These are phyloP conservation scores for Drosophila multiciliata DNA, from an alignment of 2,888 invertebrate species.

Conservation along the genomic window DNA sequence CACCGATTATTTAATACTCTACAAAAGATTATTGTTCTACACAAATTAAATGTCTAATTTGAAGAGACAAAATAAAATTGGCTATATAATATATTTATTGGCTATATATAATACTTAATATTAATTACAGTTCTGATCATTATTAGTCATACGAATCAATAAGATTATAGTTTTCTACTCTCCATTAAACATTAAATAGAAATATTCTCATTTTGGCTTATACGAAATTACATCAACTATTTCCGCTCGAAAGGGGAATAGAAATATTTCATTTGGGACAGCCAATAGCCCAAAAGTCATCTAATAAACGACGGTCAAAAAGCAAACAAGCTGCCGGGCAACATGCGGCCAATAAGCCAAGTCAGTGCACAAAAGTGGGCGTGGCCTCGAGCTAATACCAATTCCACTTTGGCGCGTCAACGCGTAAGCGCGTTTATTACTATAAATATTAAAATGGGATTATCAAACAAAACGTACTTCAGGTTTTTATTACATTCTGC, in stretches of 20 bases:
- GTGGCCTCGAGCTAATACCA: slow-evolving; percentile 16
- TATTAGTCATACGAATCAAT: not conserved
- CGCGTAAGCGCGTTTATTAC: slow-evolving; percentile 77
- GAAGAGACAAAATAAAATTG: too few species aligned
- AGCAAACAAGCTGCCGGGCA: slow-evolving; percentile 32
- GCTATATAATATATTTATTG: too few species aligned
- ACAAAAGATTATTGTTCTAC: not conserved
- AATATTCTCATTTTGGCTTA: not conserved
- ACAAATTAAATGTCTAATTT: too few species aligned
- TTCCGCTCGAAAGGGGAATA: slow-evolving; percentile 5
- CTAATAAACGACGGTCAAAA: slow-evolving; percentile 44
- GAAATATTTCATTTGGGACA: slow-evolving; percentile 8
- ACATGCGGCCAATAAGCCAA: slow-evolving; percentile 48
- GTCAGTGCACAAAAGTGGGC: slow-evolving; percentile 14
- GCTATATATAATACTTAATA: too few species aligned
- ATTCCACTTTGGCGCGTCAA: slow-evolving; percentile 49
- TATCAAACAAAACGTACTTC: slow-evolving; percentile 75
- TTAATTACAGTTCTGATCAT: too few species aligned
- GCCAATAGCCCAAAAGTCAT: slow-evolving; percentile 34
- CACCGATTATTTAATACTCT: not conserved
- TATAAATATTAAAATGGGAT: slow-evolving; percentile 79
- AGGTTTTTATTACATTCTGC: slow-evolving; percentile 71
- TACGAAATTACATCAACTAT: not conserved
- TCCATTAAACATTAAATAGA: not conserved
- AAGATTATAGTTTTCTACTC: not conserved